These are phyloP conservation scores for Enteromius treurensis DNA, from an alignment of 2,797 vertebrate genomes.

Conservation along the genomic window DNA sequence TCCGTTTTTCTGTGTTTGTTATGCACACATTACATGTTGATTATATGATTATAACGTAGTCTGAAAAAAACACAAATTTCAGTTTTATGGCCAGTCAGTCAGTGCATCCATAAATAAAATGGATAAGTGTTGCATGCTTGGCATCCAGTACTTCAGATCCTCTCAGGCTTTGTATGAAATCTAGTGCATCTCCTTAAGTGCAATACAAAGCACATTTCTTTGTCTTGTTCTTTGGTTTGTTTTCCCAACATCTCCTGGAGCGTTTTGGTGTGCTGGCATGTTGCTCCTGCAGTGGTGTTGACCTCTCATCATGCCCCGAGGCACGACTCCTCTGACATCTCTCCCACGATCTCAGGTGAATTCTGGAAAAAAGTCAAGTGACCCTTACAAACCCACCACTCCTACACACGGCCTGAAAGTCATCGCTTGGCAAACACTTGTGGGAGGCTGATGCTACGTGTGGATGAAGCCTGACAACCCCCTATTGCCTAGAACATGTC, in stretches of 20 bases:
- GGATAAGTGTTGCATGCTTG: not conserved
- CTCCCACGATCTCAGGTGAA: conserved; percentile 43
- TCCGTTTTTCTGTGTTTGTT: no score
- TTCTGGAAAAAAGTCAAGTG: conserved; percentile 35
- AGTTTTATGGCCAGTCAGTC: no score
- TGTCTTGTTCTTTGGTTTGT: conserved; percentile 1
- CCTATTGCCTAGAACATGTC: conserved; percentile 24
- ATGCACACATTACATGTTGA: no score
- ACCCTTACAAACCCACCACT: conserved; percentile 27
- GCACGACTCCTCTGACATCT: conserved; percentile 33
- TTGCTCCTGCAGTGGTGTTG: conserved; percentile 24
- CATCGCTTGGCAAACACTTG: not conserved
- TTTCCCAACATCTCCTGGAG: not conserved
- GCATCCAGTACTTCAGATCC: not conserved
- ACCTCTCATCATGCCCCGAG: conserved; percentile 35
- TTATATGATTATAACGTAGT: no score
- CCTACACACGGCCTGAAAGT: conserved; percentile 19
- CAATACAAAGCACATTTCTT: conserved; percentile 7
- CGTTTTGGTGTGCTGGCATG: conserved; percentile 29
- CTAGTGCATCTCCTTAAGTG: not conserved
- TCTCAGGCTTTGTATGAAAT: not conserved
- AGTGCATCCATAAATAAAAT: not conserved
- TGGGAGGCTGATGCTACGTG: conserved; percentile 10
- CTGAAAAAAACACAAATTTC: no score
- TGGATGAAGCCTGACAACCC: conserved; percentile 45